Conservation (phyloP, 1,140 invertebrate genomes). For the Drosophila dunni region DNA sequence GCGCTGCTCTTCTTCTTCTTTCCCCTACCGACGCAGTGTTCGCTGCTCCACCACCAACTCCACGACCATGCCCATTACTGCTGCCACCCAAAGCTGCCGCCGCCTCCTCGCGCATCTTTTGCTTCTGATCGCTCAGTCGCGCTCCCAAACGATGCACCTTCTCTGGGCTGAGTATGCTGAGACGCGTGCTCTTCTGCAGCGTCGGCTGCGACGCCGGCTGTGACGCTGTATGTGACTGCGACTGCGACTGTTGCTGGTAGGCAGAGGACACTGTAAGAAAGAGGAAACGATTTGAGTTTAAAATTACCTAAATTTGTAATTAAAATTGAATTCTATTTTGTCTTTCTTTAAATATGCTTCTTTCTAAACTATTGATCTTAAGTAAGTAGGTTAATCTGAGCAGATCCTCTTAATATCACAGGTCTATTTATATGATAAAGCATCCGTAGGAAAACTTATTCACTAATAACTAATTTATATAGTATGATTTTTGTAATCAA, state of each 20-base stretch:
- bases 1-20: constrained; percentile 52
- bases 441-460: too few species aligned
- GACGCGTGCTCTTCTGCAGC: constrained; percentile 46
- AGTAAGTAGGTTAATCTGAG: too few species aligned
- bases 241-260: constrained; percentile 44
- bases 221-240: constrained; percentile 36
- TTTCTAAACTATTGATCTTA: too few species aligned
- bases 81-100: constrained; percentile 14
- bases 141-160: constrained; percentile 80
- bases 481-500: too few species aligned
- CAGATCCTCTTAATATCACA: too few species aligned
- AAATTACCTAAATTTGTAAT: too few species aligned
- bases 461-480: too few species aligned
- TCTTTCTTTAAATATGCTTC: too few species aligned
- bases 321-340: too few species aligned
- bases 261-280: constrained; percentile 26
- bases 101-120: constrained; percentile 67
- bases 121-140: constrained; percentile 76
- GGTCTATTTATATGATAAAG: too few species aligned
- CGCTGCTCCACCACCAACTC: background rate
- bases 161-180: constrained; percentile 80
- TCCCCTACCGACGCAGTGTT: constrained; percentile 21
- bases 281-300: too few species aligned
- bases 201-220: constrained; percentile 25
- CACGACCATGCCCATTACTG: constrained; percentile 23